phyloP scores from a whole-genome alignment of 2,113 vertebrate genomes.

The Tragelaphus buxtoni region DNA sequence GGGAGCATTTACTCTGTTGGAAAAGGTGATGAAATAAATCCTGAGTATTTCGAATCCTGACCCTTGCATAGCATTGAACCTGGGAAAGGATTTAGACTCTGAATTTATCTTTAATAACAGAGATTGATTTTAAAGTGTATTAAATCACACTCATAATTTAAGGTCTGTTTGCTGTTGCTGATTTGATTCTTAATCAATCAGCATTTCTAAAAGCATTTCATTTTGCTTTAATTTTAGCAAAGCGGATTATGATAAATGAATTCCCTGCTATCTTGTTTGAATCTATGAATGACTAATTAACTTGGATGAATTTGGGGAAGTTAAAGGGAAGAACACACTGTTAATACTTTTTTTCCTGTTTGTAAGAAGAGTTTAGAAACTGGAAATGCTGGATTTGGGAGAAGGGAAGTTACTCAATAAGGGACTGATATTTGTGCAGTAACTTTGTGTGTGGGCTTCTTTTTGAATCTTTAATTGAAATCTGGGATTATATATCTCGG shows the following conservation, averaged over 20 bases:
- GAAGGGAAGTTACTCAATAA: slow-evolving; percentile 50
- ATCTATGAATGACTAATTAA: slow-evolving; percentile 20
- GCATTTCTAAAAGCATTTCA: slow-evolving; percentile 65
- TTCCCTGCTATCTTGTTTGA: slow-evolving; percentile 42
- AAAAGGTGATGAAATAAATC: neutral
- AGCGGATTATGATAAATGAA: slow-evolving; percentile 46
- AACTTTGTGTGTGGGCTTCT: slow-evolving; percentile 69
- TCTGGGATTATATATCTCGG: slow-evolving; percentile 61
- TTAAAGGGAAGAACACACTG: slow-evolving; percentile 73
- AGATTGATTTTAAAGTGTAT: slow-evolving; percentile 45
- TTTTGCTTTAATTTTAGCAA: slow-evolving; percentile 74
- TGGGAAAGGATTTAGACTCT: slow-evolving; percentile 17
- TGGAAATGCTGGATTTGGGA: slow-evolving; percentile 75
- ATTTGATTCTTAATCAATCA: slow-evolving; percentile 27
- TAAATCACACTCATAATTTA: slow-evolving; percentile 30
- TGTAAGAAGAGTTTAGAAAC: slow-evolving; percentile 72
- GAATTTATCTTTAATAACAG: slow-evolving; percentile 30
- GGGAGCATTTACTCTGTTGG: slow-evolving; percentile 22
- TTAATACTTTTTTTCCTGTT: slow-evolving; percentile 59
- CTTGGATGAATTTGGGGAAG: slow-evolving; percentile 45
- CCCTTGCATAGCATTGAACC: neutral
- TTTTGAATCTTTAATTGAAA: slow-evolving; percentile 55
- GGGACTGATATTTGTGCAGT: slow-evolving; percentile 54
- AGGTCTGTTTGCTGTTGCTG: slow-evolving; percentile 45
- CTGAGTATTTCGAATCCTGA: neutral